Evolutionary conservation across 2,797 vertebrate species (phyloP), one percentile per base, ranked within the genome.

Genomic region (Nyctalus aviator): DNA sequence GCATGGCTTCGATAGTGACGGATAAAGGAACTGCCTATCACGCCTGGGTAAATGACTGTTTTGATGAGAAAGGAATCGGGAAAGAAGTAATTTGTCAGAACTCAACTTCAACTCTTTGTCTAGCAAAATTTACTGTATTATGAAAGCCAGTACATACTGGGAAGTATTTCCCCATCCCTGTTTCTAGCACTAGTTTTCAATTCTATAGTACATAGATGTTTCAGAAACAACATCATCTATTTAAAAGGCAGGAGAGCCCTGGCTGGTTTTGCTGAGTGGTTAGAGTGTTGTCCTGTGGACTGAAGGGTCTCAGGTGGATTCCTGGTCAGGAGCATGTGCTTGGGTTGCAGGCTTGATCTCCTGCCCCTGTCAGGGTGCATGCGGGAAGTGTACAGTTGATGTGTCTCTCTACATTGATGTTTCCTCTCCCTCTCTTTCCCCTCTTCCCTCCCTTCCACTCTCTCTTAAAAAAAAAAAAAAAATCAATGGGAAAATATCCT

Each of bases 141-240:
- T 79, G 21, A 76, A 94, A 83, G 46, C 6, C n/a, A 69, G 8
- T 10, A 32, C 18, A 68, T 2, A 41, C 0, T 64, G 30, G 20
- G 44, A 84, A 71, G 2, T 35, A 75, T 27, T 72, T 27, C 18
- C 30, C 18, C 23, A 88, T 9, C 13, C 32, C 64, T 59, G 27
- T 78, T 72, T 88, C 37, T 66, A 93, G 41, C 23, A 86, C 35
- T 77, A 50, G n/a, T 46, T 91, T 86, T 95, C 25, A 88, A 87
- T 62, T 30, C 59, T 46, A 78, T 17, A 50, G 44, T 41, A 68
- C 6, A 69, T 1, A 69, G 10, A 69, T 73, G 8, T 72, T 48
- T 35, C 46, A 94, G 46, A 30, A 71, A 55, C 71, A 90, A 57
- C 6, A 44, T 9, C 12, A 73, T 37, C 32, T 85, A 62, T 64